Evolutionary conservation across 2,888 invertebrate genomes (phyloP), one percentile per base, ranked within the genome.

Genomic region (Aquatica leii): DNA sequence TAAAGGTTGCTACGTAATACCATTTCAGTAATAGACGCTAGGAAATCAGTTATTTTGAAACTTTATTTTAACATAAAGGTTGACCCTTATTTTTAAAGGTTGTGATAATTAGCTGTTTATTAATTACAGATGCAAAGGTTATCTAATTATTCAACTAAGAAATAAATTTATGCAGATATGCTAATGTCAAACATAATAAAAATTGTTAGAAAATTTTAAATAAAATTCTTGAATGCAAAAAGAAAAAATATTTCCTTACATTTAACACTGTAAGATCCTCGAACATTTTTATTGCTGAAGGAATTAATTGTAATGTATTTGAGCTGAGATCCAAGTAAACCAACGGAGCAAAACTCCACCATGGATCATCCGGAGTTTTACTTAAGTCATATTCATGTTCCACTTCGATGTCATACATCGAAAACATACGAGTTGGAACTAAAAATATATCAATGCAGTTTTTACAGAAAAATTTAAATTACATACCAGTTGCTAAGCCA

Each of bases 311-410:
- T 66, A 93, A 82, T 63, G 86, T 84, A 81, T 94, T 93, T 11
- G 88, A 90, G 77, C 92, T 91, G 57, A 93, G 83, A 80, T 95
- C 93, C 68, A 96, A 84, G 73, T 87, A 88, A 65, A 87, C 90
- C 17, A 96, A 82, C 1, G 92, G 89, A 72, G 90, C 88, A 74
- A 90, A 88, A 78, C 91, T 93, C 94, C 94, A 94, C 95, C 95
- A 96, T 67, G 85, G 86, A 68, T 87, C 86, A 50, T 86, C 85
- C 52, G 86, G 84, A 3, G 82, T 78, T 69, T 82, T 83, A 59
- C 84, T 80, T 71, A 88, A 87, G 77, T 89, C 88, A 49, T 88
- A 79, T 67, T 84, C 83, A 62, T 87, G 86, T 12, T 87, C 87
- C 59, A 86, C 86, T 65, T 87, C 87, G 62, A 88, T 80, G 69